Evolutionary conservation across 2,888 invertebrate species (phyloP).

Genomic region (Oligia strigilis): DNA sequence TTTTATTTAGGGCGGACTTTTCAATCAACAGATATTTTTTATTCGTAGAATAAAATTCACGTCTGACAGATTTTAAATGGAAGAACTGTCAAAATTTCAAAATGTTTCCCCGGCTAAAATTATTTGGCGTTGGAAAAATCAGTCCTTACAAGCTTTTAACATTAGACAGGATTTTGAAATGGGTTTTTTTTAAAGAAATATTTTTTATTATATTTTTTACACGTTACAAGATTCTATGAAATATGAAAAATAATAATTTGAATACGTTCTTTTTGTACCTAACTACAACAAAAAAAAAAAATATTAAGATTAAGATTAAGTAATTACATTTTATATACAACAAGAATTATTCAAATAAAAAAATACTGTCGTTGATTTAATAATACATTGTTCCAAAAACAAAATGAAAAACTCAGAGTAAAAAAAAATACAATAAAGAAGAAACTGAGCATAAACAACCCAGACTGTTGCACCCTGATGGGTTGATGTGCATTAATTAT

Average conservation of each 20-base stretch:
- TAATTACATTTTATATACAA: background rate
- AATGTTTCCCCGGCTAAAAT: too few species aligned
- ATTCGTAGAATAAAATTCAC: too few species aligned
- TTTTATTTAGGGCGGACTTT: too few species aligned
- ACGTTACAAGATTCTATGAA: background rate
- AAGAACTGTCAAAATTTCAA: too few species aligned
- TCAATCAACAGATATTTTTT: too few species aligned
- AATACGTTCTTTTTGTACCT: background rate
- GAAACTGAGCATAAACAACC: slow-evolving; percentile 24
- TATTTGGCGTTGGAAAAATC: too few species aligned
- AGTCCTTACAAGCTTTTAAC: background rate
- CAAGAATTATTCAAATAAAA: background rate
- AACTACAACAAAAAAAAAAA: background rate
- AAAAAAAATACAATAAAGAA: background rate
- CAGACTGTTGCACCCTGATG: slow-evolving; percentile 47
- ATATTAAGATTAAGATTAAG: background rate
- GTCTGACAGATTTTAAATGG: too few species aligned
- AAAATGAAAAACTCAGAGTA: background rate
- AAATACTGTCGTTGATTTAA: background rate
- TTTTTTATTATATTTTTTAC: background rate
- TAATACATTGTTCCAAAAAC: background rate
- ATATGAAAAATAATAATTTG: background rate
- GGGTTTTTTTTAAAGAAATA: too few species aligned
- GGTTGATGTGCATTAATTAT: slow-evolving; percentile 60
- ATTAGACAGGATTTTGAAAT: background rate